phyloP scores from a whole-genome alignment of 2,797 vertebrate species.

The Eidolon dupreanum region DNA sequence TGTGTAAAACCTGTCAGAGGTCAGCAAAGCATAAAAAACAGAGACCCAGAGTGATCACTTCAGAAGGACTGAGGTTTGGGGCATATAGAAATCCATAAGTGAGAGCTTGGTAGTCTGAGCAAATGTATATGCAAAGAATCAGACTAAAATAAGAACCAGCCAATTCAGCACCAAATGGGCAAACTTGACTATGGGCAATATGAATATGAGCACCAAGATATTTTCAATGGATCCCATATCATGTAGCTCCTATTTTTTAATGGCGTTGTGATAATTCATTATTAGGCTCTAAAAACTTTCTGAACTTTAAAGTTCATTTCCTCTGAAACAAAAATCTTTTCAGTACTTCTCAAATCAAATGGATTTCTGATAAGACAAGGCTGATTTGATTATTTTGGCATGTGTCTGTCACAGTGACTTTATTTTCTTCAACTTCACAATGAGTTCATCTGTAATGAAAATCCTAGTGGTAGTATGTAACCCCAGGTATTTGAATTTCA shows the following conservation, averaged over 20 bases:
- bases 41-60: neutral
- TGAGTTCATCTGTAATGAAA: neutral
- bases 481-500: neutral
- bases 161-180: neutral
- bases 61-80: neutral
- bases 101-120: neutral
- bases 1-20: neutral
- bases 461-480: neutral
- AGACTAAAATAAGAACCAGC: neutral
- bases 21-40: neutral
- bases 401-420: neutral
- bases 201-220: neutral
- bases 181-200: neutral
- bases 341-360: neutral
- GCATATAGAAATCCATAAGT: neutral
- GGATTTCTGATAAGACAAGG: neutral
- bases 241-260: neutral
- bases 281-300: neutral
- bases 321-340: neutral
- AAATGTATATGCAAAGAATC: neutral
- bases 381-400: neutral
- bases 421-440: neutral
- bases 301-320: neutral
- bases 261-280: neutral
- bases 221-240: neutral